Evolutionary conservation across 2,888 invertebrate species (phyloP).

Genomic region (Argynnis bischoffii): DNA sequence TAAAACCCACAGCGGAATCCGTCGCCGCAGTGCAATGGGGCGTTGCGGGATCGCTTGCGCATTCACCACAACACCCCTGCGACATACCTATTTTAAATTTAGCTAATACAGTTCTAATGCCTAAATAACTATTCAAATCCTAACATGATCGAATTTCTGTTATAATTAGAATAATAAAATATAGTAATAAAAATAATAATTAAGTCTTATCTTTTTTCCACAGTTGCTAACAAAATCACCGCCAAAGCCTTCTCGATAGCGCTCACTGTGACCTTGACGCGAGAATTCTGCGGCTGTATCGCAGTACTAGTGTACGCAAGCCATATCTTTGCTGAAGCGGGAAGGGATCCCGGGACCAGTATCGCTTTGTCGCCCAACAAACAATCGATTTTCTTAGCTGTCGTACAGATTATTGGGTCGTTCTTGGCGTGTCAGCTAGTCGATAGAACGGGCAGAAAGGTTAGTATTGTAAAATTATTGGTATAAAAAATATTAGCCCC

Average conservation of each 20-base stretch:
- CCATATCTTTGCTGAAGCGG: slow-evolving; percentile 70
- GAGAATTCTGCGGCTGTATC: slow-evolving; percentile 77
- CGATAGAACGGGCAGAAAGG: slow-evolving; percentile 71
- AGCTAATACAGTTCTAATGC: too few species aligned
- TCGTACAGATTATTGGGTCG: slow-evolving; percentile 71
- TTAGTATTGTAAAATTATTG: slow-evolving; percentile 39
- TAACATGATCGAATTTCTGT: too few species aligned
- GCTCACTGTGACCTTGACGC: slow-evolving; percentile 68
- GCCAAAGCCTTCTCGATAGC: slow-evolving; percentile 76
- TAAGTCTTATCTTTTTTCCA: slow-evolving; percentile 18
- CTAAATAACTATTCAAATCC: too few species aligned
- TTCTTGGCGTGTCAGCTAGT: slow-evolving; percentile 75
- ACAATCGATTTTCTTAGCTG: slow-evolving; percentile 71
- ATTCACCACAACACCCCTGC: too few species aligned
- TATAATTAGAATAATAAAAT: too few species aligned
- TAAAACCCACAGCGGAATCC: too few species aligned
- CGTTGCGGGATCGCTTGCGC: too few species aligned
- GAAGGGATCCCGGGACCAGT: slow-evolving; percentile 54
- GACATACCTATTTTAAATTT: too few species aligned
- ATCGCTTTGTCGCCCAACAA: slow-evolving; percentile 70
- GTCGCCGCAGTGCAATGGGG: too few species aligned
- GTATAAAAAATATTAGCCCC: too few species aligned
- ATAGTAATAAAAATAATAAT: too few species aligned
- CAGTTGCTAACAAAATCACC: slow-evolving; percentile 68
- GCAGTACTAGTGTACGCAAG: slow-evolving; percentile 74